Evolutionary conservation across 2,797 vertebrate genomes (phyloP).

Genomic region (Epinephelus malabaricus): DNA sequence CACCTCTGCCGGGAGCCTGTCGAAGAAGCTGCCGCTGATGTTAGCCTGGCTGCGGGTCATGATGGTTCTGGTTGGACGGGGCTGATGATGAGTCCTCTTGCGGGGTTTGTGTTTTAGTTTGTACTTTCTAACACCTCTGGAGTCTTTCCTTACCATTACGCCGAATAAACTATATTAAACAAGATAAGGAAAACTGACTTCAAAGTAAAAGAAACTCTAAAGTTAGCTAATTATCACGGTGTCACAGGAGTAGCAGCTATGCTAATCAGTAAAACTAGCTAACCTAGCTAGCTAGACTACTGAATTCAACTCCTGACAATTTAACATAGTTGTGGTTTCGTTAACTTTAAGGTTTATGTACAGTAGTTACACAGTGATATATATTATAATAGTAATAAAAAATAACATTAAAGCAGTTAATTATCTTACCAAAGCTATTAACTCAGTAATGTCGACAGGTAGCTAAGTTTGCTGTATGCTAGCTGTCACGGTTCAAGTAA

Average conservation of each 20-base stretch:
- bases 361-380: neutral
- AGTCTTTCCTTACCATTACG: slow-evolving; percentile 26
- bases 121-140: slow-evolving; percentile 13
- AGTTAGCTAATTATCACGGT: neutral
- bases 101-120: neutral
- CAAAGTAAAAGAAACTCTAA: neutral
- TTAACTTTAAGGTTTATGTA: neutral
- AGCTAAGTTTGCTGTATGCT: neutral
- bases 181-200: neutral
- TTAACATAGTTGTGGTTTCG: neutral
- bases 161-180: neutral
- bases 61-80: slow-evolving; percentile 39
- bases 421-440: slow-evolving; percentile 8
- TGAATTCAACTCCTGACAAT: neutral
- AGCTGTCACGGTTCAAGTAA: neutral
- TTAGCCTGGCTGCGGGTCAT: slow-evolving; percentile 61
- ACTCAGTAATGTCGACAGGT: neutral
- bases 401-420: neutral
- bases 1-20: slow-evolving; percentile 76
- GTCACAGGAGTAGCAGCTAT: neutral
- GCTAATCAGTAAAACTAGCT: neutral
- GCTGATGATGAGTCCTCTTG: neutral
- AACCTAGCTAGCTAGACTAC: slow-evolving; percentile 2
- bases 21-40: slow-evolving; percentile 51
- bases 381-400: neutral